Conservation (phyloP, 2,888 invertebrate genomes). For the Fissipunctia ypsillon region DNA sequence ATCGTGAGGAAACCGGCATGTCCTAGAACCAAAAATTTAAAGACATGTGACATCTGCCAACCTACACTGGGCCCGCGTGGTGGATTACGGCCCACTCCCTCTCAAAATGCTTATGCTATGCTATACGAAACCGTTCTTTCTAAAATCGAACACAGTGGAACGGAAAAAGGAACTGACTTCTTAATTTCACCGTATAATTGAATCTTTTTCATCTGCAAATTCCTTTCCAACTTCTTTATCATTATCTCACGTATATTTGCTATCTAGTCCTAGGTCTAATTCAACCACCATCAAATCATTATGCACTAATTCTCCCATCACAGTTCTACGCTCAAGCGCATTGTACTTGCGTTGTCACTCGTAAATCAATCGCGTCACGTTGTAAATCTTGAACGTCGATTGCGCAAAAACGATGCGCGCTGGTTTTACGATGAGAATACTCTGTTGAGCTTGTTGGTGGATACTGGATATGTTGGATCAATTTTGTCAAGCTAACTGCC, state of each 20-base stretch:
- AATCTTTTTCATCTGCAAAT: not conserved
- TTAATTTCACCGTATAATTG: not conserved
- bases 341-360: conserved; percentile 72
- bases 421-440: conserved; percentile 18
- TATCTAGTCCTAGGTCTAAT: not conserved
- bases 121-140: not conserved
- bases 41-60: too few relatives aligned
- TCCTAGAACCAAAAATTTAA: too few relatives aligned
- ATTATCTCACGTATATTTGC: not conserved
- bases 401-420: conserved; percentile 69
- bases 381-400: conserved; percentile 72
- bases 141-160: not conserved
- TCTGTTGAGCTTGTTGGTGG: conserved; percentile 37
- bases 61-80: too few relatives aligned
- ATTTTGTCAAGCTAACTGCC: not conserved
- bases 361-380: conserved; percentile 72
- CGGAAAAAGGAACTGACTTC: too few relatives aligned
- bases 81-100: too few relatives aligned
- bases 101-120: too few relatives aligned
- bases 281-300: conserved; percentile 40
- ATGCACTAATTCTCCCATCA: conserved; percentile 50
- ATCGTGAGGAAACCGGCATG: too few relatives aligned
- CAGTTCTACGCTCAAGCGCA: conserved; percentile 62
- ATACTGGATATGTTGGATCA: conserved; percentile 33
- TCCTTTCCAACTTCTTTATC: not conserved